A percentile compares a stretch with the other conserved stretches of the same genome.
Evolutionary conservation across 2,888 invertebrate species (phyloP).

Genomic region (Stenodera caucasica): DNA sequence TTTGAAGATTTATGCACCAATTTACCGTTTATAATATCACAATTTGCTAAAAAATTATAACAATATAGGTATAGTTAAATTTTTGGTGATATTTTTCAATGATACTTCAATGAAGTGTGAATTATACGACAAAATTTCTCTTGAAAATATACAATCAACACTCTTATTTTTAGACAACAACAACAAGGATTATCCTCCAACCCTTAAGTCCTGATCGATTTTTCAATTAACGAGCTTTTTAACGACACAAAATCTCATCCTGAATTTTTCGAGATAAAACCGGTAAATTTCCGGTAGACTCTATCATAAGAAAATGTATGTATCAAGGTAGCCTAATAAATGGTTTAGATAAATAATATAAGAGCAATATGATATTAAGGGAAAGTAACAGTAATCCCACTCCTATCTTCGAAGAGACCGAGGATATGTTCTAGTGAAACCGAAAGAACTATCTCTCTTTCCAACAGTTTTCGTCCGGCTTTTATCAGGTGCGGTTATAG

Average conservation of each 20-base stretch:
- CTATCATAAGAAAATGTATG: no score
- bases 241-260: not conserved
- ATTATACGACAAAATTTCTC: not conserved
- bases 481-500: not conserved
- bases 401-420: not conserved
- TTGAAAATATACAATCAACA: not conserved
- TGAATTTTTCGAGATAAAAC: no score
- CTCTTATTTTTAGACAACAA: not conserved
- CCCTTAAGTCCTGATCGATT: not conserved
- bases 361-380: conserved; percentile 1
- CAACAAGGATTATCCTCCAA: not conserved
- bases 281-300: no score
- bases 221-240: not conserved
- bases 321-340: not conserved
- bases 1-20: not conserved
- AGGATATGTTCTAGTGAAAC: conserved; percentile 5
- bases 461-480: conserved; percentile 5
- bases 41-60: no score
- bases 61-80: no score
- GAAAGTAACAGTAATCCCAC: conserved; percentile 9
- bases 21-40: not conserved
- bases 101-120: not conserved
- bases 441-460: not conserved
- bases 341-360: not conserved
- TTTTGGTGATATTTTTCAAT: no score